A percentile compares a stretch with the other conserved stretches of the same genome.
Evolutionary conservation across 2,797 vertebrate species (phyloP).

Genomic region (Acridotheres tristis): DNA sequence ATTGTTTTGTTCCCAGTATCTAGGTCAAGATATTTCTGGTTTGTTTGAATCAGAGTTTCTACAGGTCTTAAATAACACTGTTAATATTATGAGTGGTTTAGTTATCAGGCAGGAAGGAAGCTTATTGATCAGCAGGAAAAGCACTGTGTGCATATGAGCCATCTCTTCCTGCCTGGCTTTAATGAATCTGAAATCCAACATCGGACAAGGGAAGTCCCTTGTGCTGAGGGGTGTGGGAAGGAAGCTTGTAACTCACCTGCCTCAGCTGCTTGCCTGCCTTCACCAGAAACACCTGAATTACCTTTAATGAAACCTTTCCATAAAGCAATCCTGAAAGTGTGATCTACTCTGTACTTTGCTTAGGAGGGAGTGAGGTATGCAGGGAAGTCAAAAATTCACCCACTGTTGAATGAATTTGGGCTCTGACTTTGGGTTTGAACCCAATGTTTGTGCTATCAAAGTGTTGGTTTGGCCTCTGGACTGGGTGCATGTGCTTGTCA

Average conservation of each 20-base stretch:
- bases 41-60: constrained; percentile 49
- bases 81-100: constrained; percentile 50
- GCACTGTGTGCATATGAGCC: constrained; percentile 41
- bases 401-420: background rate
- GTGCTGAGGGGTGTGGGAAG: background rate
- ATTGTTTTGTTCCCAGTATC: constrained; percentile 43
- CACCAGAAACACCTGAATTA: background rate
- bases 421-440: background rate
- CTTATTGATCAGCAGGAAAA: constrained; percentile 66
- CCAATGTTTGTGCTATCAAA: background rate
- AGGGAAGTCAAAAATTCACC: background rate
- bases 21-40: constrained; percentile 62
- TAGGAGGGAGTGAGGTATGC: background rate
- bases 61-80: constrained; percentile 60
- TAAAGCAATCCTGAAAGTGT: background rate
- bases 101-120: constrained; percentile 66
- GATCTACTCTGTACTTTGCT: background rate
- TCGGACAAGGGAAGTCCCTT: background rate
- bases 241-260: background rate
- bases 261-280: background rate
- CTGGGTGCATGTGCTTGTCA: background rate
- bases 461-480: background rate
- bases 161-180: constrained; percentile 35
- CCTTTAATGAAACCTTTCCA: background rate
- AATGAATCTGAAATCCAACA: background rate